phyloP scores from a whole-genome alignment of 2,888 invertebrate genomes.

The Augochlorella aurata region DNA sequence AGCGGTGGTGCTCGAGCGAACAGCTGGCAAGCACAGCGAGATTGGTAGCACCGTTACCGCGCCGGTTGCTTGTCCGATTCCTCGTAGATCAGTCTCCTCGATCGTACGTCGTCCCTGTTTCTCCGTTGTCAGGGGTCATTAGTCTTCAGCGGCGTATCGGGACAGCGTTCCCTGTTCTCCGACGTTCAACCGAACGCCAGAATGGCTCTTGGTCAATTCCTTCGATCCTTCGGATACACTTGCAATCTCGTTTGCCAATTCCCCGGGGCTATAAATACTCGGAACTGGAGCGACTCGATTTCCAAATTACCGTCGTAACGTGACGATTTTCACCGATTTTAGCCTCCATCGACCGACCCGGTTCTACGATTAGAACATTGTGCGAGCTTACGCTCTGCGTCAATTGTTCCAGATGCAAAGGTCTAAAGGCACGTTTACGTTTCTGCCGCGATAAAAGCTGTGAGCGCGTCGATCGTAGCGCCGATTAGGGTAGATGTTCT shows the following conservation, averaged over 20 bases:
- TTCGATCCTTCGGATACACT: background rate
- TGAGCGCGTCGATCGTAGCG: too few species aligned
- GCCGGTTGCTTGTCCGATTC: constrained; percentile 59
- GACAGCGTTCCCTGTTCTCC: constrained; percentile 20
- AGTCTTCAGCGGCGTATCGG: constrained; percentile 52
- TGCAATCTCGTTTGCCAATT: constrained; percentile 1
- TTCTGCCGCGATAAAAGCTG: too few species aligned
- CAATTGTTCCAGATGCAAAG: too few species aligned
- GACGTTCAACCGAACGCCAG: too few species aligned
- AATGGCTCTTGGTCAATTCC: background rate
- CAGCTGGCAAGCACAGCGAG: constrained; percentile 72
- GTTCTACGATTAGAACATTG: too few species aligned
- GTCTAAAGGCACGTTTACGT: too few species aligned
- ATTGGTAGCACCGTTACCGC: constrained; percentile 71
- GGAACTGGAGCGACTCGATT: constrained; percentile 1
- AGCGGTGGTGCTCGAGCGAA: constrained; percentile 49
- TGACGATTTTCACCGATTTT: background rate
- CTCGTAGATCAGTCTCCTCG: constrained; percentile 66
- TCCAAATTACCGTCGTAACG: background rate
- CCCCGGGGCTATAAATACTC: constrained; percentile 2
- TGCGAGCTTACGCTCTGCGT: too few species aligned
- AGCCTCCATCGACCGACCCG: too few species aligned
- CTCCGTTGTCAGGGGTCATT: constrained; percentile 60
- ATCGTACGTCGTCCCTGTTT: constrained; percentile 59
- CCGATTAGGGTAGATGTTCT: too few species aligned